phyloP scores from a whole-genome alignment of 2,113 vertebrate genomes.

The Lichenostomus cassidix region DNA sequence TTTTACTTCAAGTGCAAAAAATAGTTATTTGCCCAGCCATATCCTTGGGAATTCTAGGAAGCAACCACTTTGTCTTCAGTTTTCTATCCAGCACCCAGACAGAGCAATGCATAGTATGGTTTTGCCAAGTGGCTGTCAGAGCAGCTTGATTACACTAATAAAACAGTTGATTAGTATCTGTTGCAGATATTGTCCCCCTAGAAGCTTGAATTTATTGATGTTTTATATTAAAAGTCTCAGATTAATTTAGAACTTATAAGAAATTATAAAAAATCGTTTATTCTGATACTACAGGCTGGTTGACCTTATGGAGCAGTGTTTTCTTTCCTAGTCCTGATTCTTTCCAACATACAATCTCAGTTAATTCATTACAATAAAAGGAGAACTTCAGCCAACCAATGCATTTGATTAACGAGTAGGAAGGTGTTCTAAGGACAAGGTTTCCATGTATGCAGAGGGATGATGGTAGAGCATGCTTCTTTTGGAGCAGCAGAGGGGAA shows the following conservation, averaged over 20 bases:
- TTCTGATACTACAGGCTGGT: not conserved
- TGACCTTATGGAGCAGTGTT: not conserved
- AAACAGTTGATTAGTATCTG: not conserved
- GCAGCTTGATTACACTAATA: not conserved
- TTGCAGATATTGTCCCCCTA: not conserved
- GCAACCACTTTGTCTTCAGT: not conserved
- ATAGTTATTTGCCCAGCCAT: not conserved
- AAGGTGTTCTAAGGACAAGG: not conserved
- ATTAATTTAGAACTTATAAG: not conserved
- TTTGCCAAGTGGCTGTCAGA: not conserved
- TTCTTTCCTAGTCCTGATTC: not conserved
- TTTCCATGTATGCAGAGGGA: not conserved
- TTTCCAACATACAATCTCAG: not conserved
- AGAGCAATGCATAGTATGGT: not conserved
- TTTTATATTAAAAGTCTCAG: not conserved
- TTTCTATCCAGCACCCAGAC: not conserved
- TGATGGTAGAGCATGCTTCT: not conserved
- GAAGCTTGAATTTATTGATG: not conserved
- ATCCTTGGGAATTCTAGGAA: not conserved
- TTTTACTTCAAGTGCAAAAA: not conserved
- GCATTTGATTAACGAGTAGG: not conserved
- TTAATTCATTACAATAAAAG: not conserved
- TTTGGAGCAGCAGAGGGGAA: not conserved
- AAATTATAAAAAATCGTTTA: not conserved
- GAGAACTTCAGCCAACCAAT: not conserved